A percentile compares a stretch with the other conserved stretches of the same genome.
Evolutionary conservation across 1,140 invertebrate genomes (phyloP).

Genomic region (Metaphire vulgaris): DNA sequence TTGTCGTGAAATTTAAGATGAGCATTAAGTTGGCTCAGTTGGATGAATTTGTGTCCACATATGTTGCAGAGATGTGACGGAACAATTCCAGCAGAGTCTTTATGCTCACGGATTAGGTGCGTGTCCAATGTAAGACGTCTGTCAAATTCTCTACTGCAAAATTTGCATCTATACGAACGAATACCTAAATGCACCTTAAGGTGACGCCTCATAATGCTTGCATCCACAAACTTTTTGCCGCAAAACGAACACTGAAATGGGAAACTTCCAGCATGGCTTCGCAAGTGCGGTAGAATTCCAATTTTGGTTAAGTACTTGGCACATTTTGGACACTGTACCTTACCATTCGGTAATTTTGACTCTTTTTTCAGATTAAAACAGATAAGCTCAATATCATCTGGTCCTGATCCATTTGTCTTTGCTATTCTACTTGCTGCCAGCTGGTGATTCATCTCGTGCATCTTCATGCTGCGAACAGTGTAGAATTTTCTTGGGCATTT

Average conservation of each 20-base stretch:
- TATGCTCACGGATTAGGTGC: constrained; percentile 10
- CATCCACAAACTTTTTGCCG: constrained; percentile 9
- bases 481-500: constrained; percentile 7
- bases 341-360: neutral
- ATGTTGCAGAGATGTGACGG: constrained; percentile 6
- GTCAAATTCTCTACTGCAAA: constrained; percentile 8
- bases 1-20: constrained; percentile 20
- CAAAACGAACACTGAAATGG: constrained; percentile 12
- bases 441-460: constrained; percentile 9
- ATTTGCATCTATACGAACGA: neutral
- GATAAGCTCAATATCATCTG: neutral
- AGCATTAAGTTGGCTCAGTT: constrained; percentile 13
- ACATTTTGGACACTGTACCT: constrained; percentile 8
- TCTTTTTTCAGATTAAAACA: neutral
- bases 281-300: constrained; percentile 1
- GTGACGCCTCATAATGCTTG: constrained; percentile 8
- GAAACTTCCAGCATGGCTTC: constrained; percentile 5
- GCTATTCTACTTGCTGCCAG: neutral
- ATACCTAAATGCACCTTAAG: constrained; percentile 15
- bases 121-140: neutral
- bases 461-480: neutral
- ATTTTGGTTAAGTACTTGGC: constrained; percentile 6
- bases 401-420: neutral
- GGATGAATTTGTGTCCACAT: constrained; percentile 9
- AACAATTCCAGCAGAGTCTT: neutral